A percentile compares a stretch with the other conserved stretches of the same genome.
Evolutionary conservation across 2,797 vertebrate species (phyloP).

Genomic region (Gymnoscopelus microlampas): DNA sequence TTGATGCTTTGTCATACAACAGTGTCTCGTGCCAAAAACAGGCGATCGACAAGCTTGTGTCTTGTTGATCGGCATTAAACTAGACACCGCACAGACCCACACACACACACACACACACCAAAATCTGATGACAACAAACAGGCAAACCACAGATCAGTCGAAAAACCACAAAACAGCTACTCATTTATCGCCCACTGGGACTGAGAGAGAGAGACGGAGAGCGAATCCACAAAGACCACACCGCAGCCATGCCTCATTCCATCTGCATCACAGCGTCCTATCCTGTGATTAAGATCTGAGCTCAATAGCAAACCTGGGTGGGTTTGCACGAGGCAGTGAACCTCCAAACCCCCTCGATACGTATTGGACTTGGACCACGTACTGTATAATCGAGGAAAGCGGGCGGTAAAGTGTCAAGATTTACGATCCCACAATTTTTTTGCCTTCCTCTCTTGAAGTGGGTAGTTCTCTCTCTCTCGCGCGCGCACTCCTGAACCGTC

Average conservation of each 20-base stretch:
- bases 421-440: constrained; percentile 33
- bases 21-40: too few relatives aligned
- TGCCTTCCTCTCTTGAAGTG: constrained; percentile 11
- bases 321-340: constrained; percentile 25
- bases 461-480: not conserved
- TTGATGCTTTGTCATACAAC: too few relatives aligned
- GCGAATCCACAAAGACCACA: constrained; percentile 32
- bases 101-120: constrained; percentile 30
- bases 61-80: too few relatives aligned
- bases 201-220: constrained; percentile 21
- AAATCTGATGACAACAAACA: constrained; percentile 21
- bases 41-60: too few relatives aligned
- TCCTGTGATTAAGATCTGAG: constrained; percentile 3
- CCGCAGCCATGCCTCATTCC: constrained; percentile 26
- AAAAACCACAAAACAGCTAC: constrained; percentile 45
- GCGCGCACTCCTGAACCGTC: constrained; percentile 9
- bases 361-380: not conserved
- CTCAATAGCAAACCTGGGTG: constrained; percentile 22
- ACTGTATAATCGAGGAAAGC: not conserved
- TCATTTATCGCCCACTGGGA: constrained; percentile 37
- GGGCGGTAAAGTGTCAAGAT: constrained; percentile 24
- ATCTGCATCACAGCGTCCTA: constrained; percentile 45
- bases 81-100: constrained; percentile 11
- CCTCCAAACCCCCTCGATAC: not conserved
- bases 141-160: constrained; percentile 30